Evolutionary conservation across 2,888 invertebrate genomes (phyloP).

Genomic region (Lepidocyrtoides sp.): DNA sequence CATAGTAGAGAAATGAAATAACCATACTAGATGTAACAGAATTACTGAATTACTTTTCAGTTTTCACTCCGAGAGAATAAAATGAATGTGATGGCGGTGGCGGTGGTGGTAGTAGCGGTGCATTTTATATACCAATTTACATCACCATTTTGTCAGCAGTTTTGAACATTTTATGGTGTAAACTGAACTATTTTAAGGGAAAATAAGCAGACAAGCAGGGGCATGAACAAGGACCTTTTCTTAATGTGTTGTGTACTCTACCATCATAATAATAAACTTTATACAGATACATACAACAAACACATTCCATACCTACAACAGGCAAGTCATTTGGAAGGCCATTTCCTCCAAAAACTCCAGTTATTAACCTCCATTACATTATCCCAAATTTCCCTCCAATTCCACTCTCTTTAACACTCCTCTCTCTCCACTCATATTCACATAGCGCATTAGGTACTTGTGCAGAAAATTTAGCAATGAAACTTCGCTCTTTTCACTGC

Average conservation of each 20-base stretch:
- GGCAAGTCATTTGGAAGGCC: constrained; percentile 34
- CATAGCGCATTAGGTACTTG: not conserved
- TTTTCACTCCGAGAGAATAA: not conserved
- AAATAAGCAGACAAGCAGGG: too few relatives aligned
- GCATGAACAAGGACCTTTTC: not conserved
- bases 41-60: constrained; percentile 40
- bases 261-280: not conserved
- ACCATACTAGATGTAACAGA: constrained; percentile 2
- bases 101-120: not conserved
- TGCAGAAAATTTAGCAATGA: not conserved
- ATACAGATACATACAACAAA: not conserved
- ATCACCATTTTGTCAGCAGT: constrained; percentile 60
- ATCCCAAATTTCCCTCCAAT: constrained; percentile 46
- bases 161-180: constrained; percentile 41
- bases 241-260: not conserved
- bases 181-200: not conserved
- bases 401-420: constrained; percentile 13
- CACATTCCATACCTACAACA: not conserved
- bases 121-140: constrained; percentile 59
- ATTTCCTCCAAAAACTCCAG: constrained; percentile 50
- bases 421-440: not conserved
- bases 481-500: not conserved
- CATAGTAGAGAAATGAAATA: not conserved
- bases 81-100: constrained; percentile 18
- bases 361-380: constrained; percentile 63